A percentile compares a stretch with the other conserved stretches of the same genome.
These are phyloP conservation scores for Prietella phreatophila DNA, from an alignment of 2,113 vertebrate genomes.

Conservation along the genomic window DNA sequence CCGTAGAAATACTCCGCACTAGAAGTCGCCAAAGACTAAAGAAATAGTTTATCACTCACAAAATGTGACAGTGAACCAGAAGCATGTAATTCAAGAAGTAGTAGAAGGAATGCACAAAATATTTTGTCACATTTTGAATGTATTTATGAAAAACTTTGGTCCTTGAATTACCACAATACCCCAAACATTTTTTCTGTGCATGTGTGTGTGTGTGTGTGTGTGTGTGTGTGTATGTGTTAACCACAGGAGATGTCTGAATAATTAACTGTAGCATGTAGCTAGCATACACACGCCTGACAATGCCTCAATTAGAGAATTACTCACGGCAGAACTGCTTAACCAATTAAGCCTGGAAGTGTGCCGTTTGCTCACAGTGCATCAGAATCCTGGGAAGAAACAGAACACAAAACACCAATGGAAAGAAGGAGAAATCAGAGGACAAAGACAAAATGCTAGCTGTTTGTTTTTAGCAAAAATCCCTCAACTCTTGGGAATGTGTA, in stretches of 20 bases:
- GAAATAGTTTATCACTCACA: not conserved
- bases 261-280: constrained; percentile 12
- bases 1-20: constrained; percentile 38
- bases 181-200: too few species aligned
- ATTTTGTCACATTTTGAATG: not conserved
- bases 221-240: not conserved
- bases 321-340: constrained; percentile 48
- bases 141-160: not conserved
- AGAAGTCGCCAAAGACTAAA: not conserved
- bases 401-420: not conserved
- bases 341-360: constrained; percentile 50
- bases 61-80: not conserved
- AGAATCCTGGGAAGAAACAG: constrained; percentile 11
- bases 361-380: constrained; percentile 35
- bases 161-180: not conserved
- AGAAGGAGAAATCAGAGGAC: constrained; percentile 22
- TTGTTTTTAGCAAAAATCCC: constrained; percentile 54
- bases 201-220: not conserved
- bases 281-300: constrained; percentile 42
- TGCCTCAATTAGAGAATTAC: constrained; percentile 49
- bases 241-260: constrained; percentile 22
- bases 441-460: constrained; percentile 42
- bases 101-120: not conserved
- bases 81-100: not conserved
- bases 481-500: constrained; percentile 44